phyloP scores from a whole-genome alignment of 2,113 vertebrate species.

The Sylvia atricapilla region DNA sequence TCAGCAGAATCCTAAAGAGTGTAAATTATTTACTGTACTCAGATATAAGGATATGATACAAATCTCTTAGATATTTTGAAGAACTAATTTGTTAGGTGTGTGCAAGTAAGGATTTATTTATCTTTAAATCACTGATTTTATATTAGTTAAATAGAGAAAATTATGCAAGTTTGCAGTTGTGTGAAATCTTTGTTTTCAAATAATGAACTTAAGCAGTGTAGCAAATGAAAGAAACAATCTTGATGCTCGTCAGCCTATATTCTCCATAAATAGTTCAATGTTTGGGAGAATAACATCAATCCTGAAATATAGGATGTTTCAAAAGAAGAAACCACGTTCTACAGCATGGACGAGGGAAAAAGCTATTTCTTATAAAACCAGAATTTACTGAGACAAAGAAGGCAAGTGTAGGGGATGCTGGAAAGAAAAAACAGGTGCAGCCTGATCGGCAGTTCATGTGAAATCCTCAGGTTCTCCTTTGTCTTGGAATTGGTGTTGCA shows the following conservation, averaged over 20 bases:
- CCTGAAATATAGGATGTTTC: not conserved
- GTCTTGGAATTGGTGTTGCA: not conserved
- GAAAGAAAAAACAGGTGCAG: not conserved
- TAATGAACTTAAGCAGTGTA: not conserved
- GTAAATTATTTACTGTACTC: not conserved
- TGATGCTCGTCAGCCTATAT: not conserved
- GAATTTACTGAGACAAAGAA: not conserved
- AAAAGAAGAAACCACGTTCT: not conserved
- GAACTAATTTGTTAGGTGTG: not conserved
- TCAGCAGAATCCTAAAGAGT: not conserved
- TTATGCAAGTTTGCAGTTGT: not conserved
- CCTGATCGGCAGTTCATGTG: not conserved
- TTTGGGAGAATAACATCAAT: not conserved
- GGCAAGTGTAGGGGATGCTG: not conserved
- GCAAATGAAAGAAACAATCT: not conserved
- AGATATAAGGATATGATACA: not conserved
- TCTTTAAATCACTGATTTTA: not conserved
- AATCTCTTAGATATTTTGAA: not conserved
- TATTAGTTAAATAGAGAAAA: not conserved
- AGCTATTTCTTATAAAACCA: not conserved
- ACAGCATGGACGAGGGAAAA: not conserved
- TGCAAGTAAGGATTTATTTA: not conserved
- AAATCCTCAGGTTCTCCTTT: not conserved
- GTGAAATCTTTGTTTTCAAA: not conserved
- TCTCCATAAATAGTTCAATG: not conserved